Evolutionary conservation across 1,140 invertebrate species (phyloP).

Genomic region (Carposina sasakii): DNA sequence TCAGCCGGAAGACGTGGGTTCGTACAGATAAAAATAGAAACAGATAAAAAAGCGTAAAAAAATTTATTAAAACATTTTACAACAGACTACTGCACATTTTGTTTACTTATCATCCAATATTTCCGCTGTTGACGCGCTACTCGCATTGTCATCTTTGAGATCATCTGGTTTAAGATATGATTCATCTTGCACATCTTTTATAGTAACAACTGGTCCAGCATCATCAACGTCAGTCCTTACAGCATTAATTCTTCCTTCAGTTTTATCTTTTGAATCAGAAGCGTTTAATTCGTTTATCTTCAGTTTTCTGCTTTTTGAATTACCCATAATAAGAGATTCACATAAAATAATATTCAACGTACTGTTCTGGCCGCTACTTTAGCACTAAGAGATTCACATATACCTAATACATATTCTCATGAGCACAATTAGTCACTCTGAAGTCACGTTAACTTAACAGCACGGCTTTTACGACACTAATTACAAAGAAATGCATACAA

Average conservation of each 20-base stretch:
- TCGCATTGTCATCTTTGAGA: slow-evolving; percentile 51
- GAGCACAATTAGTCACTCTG: too few relatives aligned
- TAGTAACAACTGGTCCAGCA: slow-evolving; percentile 16
- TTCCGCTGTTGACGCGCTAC: slow-evolving; percentile 62
- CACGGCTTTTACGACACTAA: too few relatives aligned
- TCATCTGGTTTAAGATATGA: too few relatives aligned
- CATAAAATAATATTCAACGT: too few relatives aligned
- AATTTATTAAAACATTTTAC: slow-evolving; percentile 5
- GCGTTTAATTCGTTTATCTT: slow-evolving; percentile 46
- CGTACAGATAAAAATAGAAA: too few relatives aligned
- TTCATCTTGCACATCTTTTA: slow-evolving; percentile 11
- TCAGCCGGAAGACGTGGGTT: too few relatives aligned
- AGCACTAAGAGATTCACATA: too few relatives aligned
- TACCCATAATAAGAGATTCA: slow-evolving; percentile 52
- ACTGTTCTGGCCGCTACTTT: too few relatives aligned
- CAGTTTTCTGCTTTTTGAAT: slow-evolving; percentile 57
- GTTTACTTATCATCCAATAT: slow-evolving; percentile 59
- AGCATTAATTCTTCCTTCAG: slow-evolving; percentile 43
- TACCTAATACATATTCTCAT: too few relatives aligned
- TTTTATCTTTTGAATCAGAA: slow-evolving; percentile 24
- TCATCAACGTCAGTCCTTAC: slow-evolving; percentile 49
- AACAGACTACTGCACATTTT: too few relatives aligned
- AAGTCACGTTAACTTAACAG: too few relatives aligned
- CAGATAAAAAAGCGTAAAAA: neutral
- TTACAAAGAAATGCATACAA: too few relatives aligned